A percentile compares a stretch with the other conserved stretches of the same genome.
Evolutionary conservation across 2,888 invertebrate species (phyloP).

Genomic region (Archaeoteleia sp.): DNA sequence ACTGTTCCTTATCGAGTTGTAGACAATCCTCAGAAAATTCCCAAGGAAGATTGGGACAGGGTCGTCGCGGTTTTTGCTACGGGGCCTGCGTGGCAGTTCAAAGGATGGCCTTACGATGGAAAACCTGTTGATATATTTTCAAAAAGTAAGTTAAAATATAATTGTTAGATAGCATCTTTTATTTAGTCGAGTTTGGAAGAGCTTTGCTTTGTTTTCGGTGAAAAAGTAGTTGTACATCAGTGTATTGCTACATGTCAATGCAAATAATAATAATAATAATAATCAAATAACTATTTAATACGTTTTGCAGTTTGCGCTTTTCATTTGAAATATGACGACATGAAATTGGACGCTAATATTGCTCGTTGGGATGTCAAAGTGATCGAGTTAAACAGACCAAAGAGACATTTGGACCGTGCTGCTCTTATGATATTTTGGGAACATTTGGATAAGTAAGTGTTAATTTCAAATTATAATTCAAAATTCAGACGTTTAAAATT

Average conservation of each 20-base stretch:
- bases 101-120: conserved; percentile 99
- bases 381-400: conserved; percentile 91
- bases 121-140: conserved; percentile 99
- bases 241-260: not conserved
- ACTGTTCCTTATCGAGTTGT: conserved; percentile 96
- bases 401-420: conserved; percentile 97
- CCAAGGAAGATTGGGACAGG: conserved; percentile 96
- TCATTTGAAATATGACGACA: conserved; percentile 97
- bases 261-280: not conserved
- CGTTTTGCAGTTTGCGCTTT: conserved; percentile 90
- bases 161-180: too few relatives aligned
- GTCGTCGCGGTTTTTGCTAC: conserved; percentile 99
- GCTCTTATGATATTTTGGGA: conserved; percentile 98
- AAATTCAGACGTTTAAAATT: too few relatives aligned
- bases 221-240: not conserved
- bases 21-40: conserved; percentile 94
- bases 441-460: conserved; percentile 90
- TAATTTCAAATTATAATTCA: too few relatives aligned
- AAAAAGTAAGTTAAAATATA: conserved; percentile 93
- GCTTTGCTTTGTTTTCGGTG: not conserved
- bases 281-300: conserved; percentile 13
- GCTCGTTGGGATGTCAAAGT: conserved; percentile 97
- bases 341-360: conserved; percentile 95
- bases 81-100: conserved; percentile 99
- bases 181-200: not conserved